phyloP scores from a whole-genome alignment of 2,797 vertebrate genomes.

The Cyprinella venusta region DNA sequence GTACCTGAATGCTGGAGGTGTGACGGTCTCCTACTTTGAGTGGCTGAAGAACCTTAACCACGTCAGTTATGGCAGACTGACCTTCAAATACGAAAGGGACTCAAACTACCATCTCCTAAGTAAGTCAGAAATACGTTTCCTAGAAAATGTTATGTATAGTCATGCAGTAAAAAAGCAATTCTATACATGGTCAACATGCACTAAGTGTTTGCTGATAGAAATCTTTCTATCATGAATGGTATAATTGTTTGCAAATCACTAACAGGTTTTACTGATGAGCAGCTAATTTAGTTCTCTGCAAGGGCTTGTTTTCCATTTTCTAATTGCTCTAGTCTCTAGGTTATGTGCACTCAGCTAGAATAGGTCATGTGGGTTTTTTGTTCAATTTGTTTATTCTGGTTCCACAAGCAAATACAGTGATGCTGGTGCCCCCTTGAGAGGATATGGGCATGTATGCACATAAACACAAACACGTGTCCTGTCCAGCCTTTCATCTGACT shows the following conservation, averaged over 20 bases:
- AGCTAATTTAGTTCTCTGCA: not conserved
- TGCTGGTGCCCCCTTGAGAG: not conserved
- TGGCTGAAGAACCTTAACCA: conserved; percentile 99
- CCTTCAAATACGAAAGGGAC: conserved; percentile 98
- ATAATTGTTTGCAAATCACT: not conserved
- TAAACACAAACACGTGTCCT: not conserved
- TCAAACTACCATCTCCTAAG: conserved; percentile 99
- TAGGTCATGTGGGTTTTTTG: not conserved
- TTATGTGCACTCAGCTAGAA: not conserved
- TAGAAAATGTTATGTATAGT: conserved; percentile 73
- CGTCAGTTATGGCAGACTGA: conserved; percentile 95
- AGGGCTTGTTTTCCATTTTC: not conserved
- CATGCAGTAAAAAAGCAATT: not conserved
- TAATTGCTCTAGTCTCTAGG: not conserved
- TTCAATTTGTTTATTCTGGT: conserved; percentile 24
- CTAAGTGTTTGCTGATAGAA: not conserved
- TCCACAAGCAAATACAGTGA: not conserved
- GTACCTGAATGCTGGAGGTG: conserved; percentile 97
- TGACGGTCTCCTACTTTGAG: conserved; percentile 98
- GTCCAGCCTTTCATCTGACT: conserved; percentile 10
- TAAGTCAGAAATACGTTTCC: conserved; percentile 76
- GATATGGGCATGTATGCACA: not conserved
- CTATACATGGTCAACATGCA: not conserved
- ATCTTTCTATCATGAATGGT: not conserved
- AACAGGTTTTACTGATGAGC: not conserved